These are phyloP conservation scores for Agapornis roseicollis DNA, from an alignment of 2,113 vertebrate genomes.

Conservation along the genomic window DNA sequence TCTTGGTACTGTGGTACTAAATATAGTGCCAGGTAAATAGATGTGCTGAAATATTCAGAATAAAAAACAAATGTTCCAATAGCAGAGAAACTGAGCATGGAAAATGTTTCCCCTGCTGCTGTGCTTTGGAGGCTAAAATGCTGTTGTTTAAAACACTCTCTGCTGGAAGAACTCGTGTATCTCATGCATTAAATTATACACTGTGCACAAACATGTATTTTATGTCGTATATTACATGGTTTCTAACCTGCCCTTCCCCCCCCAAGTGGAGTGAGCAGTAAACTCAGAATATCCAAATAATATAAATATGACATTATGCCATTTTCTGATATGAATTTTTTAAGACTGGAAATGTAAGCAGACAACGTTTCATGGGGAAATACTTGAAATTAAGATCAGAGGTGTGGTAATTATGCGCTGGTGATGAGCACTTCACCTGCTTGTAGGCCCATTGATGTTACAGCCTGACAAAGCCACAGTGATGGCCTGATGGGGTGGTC, in stretches of 20 bases:
- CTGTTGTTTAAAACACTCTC: constrained; percentile 74
- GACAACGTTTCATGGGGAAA: background rate
- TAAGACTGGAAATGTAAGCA: background rate
- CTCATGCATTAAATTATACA: constrained; percentile 69
- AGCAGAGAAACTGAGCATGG: constrained; percentile 64
- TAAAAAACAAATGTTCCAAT: constrained; percentile 85
- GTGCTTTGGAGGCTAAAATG: constrained; percentile 26
- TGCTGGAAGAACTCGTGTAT: constrained; percentile 50
- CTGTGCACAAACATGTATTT: constrained; percentile 20
- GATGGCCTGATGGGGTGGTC: background rate
- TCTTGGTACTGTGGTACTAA: constrained; percentile 83
- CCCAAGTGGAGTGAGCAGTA: background rate
- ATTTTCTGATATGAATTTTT: background rate
- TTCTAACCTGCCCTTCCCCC: background rate
- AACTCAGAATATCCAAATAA: constrained; percentile 57
- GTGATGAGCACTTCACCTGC: background rate
- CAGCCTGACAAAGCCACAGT: background rate
- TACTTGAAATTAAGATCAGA: constrained; percentile 4
- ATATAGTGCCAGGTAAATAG: constrained; percentile 85
- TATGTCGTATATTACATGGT: background rate
- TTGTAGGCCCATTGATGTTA: background rate
- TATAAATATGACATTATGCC: background rate
- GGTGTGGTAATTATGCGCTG: background rate
- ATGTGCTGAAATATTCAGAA: constrained; percentile 85
- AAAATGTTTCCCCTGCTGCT: constrained; percentile 59